Conservation (phyloP, 2,113 vertebrate genomes). For the Neoarius graeffei region DNA sequence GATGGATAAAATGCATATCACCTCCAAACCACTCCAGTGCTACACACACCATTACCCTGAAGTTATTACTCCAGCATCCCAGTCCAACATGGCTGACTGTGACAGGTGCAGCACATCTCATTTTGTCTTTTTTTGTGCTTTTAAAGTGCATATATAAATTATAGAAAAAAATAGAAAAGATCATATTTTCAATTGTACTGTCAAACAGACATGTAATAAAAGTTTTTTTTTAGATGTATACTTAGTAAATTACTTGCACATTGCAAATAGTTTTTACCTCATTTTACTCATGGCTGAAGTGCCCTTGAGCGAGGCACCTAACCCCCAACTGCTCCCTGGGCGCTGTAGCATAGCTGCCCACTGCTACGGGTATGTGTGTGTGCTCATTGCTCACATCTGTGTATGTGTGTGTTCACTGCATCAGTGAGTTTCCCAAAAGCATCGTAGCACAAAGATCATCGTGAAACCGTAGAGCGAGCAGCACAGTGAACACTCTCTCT, state of each 20-base stretch:
- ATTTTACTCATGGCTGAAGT: background rate
- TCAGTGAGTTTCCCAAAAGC: no score
- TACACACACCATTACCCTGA: background rate
- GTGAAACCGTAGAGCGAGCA: no score
- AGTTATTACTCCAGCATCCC: no score
- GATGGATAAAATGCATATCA: background rate
- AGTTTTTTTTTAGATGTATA: background rate
- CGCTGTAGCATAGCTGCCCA: no score
- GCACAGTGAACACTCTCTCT: no score
- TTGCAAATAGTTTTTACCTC: background rate
- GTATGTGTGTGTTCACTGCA: no score
- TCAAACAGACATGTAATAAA: background rate
- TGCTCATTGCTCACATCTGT: no score
- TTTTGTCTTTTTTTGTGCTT: background rate
- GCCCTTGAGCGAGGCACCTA: no score
- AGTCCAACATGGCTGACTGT: background rate
- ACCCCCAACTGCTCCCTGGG: no score
- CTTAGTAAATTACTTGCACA: background rate
- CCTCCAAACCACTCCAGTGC: background rate
- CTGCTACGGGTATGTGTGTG: no score
- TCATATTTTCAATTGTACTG: background rate
- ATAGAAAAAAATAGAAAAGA: background rate
- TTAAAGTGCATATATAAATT: background rate
- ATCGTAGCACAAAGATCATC: no score
- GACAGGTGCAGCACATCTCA: background rate